phyloP scores from a whole-genome alignment of 1,140 invertebrate genomes.

The Cardiocondyla obscurior region DNA sequence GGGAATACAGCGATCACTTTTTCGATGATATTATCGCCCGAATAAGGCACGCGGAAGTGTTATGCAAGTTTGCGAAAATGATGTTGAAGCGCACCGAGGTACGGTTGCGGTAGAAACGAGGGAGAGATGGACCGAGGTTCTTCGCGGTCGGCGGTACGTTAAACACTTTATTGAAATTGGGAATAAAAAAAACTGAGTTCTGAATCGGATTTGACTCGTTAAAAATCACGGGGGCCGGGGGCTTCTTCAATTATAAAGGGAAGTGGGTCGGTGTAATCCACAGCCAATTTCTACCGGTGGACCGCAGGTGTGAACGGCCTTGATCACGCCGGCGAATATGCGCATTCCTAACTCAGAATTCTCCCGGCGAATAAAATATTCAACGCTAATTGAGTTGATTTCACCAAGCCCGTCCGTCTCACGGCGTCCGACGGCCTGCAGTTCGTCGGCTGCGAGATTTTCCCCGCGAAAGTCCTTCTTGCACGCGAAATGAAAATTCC shows the following conservation, averaged over 20 bases:
- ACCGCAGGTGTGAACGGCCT: constrained; percentile 25
- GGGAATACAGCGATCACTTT: neutral
- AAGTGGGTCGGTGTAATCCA: constrained; percentile 76
- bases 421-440: neutral
- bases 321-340: constrained; percentile 10
- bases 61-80: neutral
- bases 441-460: neutral
- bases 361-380: constrained; percentile 1
- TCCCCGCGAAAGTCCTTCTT: constrained; percentile 38
- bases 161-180: constrained; percentile 1
- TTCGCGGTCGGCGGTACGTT: neutral
- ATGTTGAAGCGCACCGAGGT: neutral
- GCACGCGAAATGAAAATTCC: neutral
- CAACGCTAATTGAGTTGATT: constrained; percentile 37
- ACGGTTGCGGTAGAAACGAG: constrained; percentile 3
- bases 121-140: neutral
- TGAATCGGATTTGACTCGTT: constrained; percentile 9
- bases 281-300: constrained; percentile 69
- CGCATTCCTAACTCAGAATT: constrained; percentile 16
- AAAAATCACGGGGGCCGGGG: constrained; percentile 44
- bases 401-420: neutral
- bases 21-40: neutral
- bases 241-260: constrained; percentile 71
- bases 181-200: constrained; percentile 1
- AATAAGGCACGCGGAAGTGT: neutral